phyloP scores from a whole-genome alignment of 2,888 invertebrate genomes.

The Anagyrus pseudococci region DNA sequence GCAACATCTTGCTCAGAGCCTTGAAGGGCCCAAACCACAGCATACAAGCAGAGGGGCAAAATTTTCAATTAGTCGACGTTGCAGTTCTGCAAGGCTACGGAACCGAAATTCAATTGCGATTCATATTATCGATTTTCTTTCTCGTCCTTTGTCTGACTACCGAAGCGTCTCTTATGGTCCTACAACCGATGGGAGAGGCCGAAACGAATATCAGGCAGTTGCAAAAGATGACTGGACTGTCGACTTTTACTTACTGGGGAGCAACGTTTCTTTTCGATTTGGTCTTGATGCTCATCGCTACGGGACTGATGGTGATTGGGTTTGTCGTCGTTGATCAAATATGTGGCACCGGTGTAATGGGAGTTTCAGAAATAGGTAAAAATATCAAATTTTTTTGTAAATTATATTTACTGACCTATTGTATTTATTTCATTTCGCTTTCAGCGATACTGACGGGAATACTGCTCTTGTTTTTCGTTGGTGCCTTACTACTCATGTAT shows the following conservation, averaged over 20 bases:
- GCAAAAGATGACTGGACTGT: slow-evolving; percentile 73
- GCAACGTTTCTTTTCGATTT: slow-evolving; percentile 68
- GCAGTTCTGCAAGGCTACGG: too few species aligned
- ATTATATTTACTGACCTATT: not conserved
- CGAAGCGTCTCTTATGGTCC: slow-evolving; percentile 62
- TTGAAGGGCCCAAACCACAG: too few species aligned
- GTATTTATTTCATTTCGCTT: not conserved
- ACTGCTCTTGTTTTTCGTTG: slow-evolving; percentile 65
- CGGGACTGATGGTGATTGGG: slow-evolving; percentile 44
- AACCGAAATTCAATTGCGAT: too few species aligned
- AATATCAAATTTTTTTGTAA: not conserved
- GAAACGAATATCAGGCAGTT: slow-evolving; percentile 69
- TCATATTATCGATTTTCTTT: not conserved
- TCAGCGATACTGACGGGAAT: not conserved
- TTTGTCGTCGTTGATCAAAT: slow-evolving; percentile 46
- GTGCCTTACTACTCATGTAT: slow-evolving; percentile 58
- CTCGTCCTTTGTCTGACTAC: slow-evolving; percentile 42
- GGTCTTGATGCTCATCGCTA: slow-evolving; percentile 52
- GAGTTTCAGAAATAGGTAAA: slow-evolving; percentile 61
- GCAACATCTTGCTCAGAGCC: too few species aligned
- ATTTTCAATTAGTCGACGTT: too few species aligned
- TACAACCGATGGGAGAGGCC: slow-evolving; percentile 71
- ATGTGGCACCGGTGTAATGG: slow-evolving; percentile 46
- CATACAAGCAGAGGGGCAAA: not conserved
- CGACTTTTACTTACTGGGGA: slow-evolving; percentile 70